Evolutionary conservation across 2,113 vertebrate species (phyloP), one percentile per base, ranked within the genome.

Genomic region (Xyliphius kryptos): DNA sequence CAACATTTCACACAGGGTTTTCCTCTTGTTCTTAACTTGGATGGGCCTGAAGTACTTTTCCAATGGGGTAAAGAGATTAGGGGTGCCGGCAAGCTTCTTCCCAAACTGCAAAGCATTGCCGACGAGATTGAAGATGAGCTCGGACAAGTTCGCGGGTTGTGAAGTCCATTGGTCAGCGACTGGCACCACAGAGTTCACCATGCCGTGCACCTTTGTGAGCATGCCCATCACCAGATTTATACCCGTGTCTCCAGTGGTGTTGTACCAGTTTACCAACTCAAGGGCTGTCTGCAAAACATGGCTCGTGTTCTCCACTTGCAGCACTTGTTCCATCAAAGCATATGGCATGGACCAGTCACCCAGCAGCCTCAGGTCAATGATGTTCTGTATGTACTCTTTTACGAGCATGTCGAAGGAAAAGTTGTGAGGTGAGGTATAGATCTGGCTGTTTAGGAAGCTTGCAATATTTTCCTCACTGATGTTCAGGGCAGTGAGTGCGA

Each of bases 201-300:
- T 51, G 51, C 77, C 61, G 1, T 65, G 78, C 2, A 82, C 37
- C 61, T 66, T 77, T 16, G 66, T 53, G 16, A 86, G 50, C 54
- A 54, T 51, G 54, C 83, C 69, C 19, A 66, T 72, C 46, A 82
- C n/a, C 53, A 85, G 73, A n/a, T 80, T 74, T 26, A 81, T n/a
- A 37, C 79, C 82, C 3, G 73, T 61, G 0, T 68, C 67, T 49
- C 80, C 8, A 2, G 78, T 71, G 51, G 76, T 72, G 9, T 36
- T 21, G 51, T 80, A 72, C 84, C 81, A 87, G 15, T 40, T 20
- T 14, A 22, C 41, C 63, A 87, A 43, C 26, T 84, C 70, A 1
- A 16, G 16, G 15, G 74, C 26, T 43, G 70, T 75, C 56, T 77
- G 22, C 44, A 76, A 17, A 2, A 80, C 36, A 22, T 70, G 10